phyloP scores from a whole-genome alignment of 1,140 invertebrate species.

The Sitodiplosis mosellana region DNA sequence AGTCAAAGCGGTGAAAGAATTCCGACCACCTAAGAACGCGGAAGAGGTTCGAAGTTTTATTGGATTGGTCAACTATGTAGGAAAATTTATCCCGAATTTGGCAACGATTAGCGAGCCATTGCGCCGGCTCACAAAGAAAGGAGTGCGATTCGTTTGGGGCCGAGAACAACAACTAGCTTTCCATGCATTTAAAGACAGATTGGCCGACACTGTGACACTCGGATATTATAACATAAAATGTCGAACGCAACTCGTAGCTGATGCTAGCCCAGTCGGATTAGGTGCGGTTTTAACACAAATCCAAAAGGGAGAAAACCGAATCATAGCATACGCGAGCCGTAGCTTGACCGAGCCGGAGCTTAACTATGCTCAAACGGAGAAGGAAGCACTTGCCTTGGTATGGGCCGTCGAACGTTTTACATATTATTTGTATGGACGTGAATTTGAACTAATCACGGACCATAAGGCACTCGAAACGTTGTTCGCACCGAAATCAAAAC shows the following conservation, averaged over 20 bases:
- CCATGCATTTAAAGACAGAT: constrained; percentile 6
- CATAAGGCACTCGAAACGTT: constrained; percentile 11
- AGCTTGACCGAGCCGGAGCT: constrained; percentile 18
- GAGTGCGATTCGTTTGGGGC: constrained; percentile 4
- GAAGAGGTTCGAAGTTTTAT: no score
- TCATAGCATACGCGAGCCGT: constrained; percentile 8
- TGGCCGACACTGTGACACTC: constrained; percentile 6
- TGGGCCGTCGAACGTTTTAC: no score
- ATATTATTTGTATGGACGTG: no score
- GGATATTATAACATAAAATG: constrained; percentile 12
- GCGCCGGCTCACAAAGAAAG: constrained; percentile 7
- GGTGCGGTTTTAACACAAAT: no score
- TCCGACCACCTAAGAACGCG: no score
- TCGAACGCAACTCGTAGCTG: no score
- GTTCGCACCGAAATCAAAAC: constrained; percentile 8
- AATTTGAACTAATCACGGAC: constrained; percentile 22
- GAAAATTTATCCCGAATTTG: no score
- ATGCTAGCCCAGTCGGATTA: no score
- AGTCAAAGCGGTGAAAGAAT: constrained; percentile 7
- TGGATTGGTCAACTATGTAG: no score
- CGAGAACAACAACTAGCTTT: constrained; percentile 6
- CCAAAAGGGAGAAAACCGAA: no score
- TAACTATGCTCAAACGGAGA: constrained; percentile 23
- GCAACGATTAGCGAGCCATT: constrained; percentile 14
- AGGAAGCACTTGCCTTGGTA: constrained; percentile 19